Evolutionary conservation across 1,140 invertebrate species (phyloP), one percentile per base, ranked within the genome.

Genomic region (Drosophila funebris): DNA sequence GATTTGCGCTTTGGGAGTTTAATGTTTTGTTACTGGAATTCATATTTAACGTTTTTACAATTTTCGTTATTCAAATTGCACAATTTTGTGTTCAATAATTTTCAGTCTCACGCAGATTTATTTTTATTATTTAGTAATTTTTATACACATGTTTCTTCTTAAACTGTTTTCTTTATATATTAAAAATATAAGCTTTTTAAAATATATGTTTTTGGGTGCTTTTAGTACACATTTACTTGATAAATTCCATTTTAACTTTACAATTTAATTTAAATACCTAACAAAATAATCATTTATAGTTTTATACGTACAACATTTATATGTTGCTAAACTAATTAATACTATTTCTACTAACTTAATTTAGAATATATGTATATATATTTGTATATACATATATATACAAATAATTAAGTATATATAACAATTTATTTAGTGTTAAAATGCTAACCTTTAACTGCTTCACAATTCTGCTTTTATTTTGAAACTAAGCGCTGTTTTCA

Each of bases 381-480:
- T 66, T 56, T 57, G 24, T 48, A 57, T 67, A 44, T 66, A 24
- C 29, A 63, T 76, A 67, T 80, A 73, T 81, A 68, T 81, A 46
- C 4, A 46, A n/a, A 11, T 44, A 44, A n/a, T n/a, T n/a, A n/a
- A 48, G 44, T 79, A 63, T 83, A 84, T 85, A 70, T 84, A 84
- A 84, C 80, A 84, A 84, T 77, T 85, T 76, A 33, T 84, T 84
- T 70, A 81, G 64, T 77, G 43, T 73, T 84, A 84, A 81, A 84
- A 87, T 84, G 81, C 81, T 81, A 84, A 84, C 67, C 82, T 87
- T 87, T 84, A 87, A 84, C 82, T 81, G 74, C 73, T 87, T 87
- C 69, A 52, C 74, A 71, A 57, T 76, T 71, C 69, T 62, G 57
- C 60, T 79, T 44, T 70, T 66, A 72, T 56, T 63, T 83, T 70